phyloP scores from a whole-genome alignment of 2,113 vertebrate species.

The Mormoops blainvillei region DNA sequence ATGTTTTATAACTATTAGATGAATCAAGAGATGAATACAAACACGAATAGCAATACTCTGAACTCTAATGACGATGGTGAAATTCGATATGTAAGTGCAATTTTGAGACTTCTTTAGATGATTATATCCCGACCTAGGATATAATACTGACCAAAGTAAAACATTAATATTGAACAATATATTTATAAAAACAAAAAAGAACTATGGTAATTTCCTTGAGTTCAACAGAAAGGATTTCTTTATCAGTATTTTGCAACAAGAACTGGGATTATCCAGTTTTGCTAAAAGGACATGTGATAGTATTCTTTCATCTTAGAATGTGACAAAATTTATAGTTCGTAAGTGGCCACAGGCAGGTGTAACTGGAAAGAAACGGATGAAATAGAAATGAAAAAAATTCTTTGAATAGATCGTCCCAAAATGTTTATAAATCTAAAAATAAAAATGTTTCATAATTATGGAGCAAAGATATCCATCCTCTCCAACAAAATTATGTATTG shows the following conservation, averaged over 20 bases:
- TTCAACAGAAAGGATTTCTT: constrained; percentile 5
- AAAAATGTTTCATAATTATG: not conserved
- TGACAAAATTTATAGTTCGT: not conserved
- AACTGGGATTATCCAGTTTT: not conserved
- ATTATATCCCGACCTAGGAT: not conserved
- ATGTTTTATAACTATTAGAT: not conserved
- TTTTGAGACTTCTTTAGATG: not conserved
- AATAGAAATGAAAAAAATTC: not conserved
- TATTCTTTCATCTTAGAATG: not conserved
- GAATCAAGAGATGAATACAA: not conserved
- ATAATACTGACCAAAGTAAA: not conserved
- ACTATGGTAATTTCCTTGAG: not conserved
- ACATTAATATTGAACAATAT: not conserved
- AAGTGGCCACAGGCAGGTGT: not conserved
- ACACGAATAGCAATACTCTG: not conserved
- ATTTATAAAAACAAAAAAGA: not conserved
- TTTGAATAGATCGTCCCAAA: not conserved
- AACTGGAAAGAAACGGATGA: not conserved
- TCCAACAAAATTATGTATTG: not conserved
- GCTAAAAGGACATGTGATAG: not conserved
- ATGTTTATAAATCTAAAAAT: not conserved
- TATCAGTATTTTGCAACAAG: not conserved
- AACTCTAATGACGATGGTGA: not conserved
- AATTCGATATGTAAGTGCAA: not conserved
- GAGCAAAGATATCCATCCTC: not conserved